These are phyloP conservation scores for Crossaster papposus DNA, from an alignment of 53 echinoderm and acorn worm species.

Conservation along the genomic window DNA sequence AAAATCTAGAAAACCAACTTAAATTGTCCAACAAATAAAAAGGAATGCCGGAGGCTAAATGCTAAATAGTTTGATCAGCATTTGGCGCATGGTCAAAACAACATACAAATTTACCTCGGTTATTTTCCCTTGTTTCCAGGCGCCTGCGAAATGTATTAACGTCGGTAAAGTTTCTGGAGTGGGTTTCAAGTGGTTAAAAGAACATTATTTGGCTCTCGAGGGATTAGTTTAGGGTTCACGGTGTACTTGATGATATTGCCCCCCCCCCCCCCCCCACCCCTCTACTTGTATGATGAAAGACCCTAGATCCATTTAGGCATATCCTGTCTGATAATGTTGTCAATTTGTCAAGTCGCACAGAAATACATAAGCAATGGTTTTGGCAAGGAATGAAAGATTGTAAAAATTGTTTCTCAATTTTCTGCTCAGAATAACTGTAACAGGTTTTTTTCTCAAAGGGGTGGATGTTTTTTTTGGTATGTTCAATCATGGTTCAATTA, in stretches of 20 bases:
- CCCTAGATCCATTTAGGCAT: neutral
- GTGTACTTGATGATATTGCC: slow-evolving; percentile 11
- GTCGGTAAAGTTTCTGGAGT: slow-evolving; percentile 3
- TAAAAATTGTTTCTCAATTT: slow-evolving; percentile 28
- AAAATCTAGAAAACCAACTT: neutral
- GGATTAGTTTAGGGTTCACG: slow-evolving; percentile 13
- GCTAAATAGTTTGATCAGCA: neutral
- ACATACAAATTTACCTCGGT: neutral
- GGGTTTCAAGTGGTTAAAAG: slow-evolving; percentile 6
- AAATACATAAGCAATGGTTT: slow-evolving; percentile 7
- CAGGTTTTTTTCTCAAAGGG: neutral
- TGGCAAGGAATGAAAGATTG: neutral
- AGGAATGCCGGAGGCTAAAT: neutral
- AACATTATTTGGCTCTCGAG: slow-evolving; percentile 27
- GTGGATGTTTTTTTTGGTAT: neutral
- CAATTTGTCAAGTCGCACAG: slow-evolving; percentile 42
- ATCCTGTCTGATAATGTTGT: neutral
- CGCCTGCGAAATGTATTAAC: neutral
- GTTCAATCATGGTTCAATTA: too few relatives aligned
- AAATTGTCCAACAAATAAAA: neutral
- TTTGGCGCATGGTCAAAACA: neutral
- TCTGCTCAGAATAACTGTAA: too few relatives aligned
- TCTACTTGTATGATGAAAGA: neutral
- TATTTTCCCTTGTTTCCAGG: neutral
- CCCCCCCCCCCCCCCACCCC: neutral